These are phyloP conservation scores for Panzeria rudis DNA, from an alignment of 2,888 invertebrate species.

Conservation along the genomic window DNA sequence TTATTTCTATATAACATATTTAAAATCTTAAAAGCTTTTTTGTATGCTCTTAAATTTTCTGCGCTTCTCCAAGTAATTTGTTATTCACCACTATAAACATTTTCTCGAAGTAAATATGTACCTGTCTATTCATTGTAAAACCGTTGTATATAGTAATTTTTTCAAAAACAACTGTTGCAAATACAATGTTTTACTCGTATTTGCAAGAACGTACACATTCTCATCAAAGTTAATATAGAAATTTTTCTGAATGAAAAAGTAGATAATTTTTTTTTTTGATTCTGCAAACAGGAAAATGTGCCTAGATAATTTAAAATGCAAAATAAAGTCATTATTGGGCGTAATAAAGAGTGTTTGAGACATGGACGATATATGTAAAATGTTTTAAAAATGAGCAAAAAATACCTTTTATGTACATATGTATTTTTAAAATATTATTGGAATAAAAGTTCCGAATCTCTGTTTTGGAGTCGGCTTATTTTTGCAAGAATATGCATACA, in stretches of 20 bases:
- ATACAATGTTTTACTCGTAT: constrained; percentile 31
- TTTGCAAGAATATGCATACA: too few species aligned
- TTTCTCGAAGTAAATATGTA: constrained; percentile 27
- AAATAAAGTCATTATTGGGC: not conserved
- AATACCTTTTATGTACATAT: not conserved
- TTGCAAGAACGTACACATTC: constrained; percentile 7
- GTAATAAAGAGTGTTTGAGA: not conserved
- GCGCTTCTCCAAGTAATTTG: not conserved
- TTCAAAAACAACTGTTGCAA: constrained; percentile 68
- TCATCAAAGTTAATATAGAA: constrained; percentile 50
- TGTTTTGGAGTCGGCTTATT: too few species aligned
- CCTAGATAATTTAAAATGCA: not conserved
- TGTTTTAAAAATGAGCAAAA: not conserved
- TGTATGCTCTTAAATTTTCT: not conserved
- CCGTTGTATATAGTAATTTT: not conserved
- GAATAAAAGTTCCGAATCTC: too few species aligned
- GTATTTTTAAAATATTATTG: too few species aligned
- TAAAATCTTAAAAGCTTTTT: constrained; percentile 8
- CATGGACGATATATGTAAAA: not conserved
- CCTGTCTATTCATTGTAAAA: not conserved
- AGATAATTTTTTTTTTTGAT: not conserved
- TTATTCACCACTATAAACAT: constrained; percentile 10
- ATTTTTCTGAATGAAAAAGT: constrained; percentile 50
- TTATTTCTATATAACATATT: constrained; percentile 46
- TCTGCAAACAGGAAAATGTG: constrained; percentile 5